phyloP scores from a whole-genome alignment of 2,113 vertebrate genomes.

The Dipodomys spectabilis region DNA sequence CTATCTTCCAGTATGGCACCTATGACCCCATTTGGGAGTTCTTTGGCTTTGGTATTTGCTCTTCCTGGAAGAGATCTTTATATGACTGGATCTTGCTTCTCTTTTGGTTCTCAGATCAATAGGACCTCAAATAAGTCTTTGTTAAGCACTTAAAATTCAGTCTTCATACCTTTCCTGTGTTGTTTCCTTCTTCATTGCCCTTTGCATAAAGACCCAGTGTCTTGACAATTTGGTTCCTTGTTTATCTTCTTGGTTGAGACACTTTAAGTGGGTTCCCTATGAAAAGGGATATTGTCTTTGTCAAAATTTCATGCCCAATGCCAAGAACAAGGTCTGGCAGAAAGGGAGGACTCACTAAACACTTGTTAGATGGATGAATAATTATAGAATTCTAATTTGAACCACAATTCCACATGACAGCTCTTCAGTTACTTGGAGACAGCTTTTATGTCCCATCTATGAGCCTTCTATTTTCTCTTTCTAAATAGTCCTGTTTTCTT shows the following conservation, averaged over 20 bases:
- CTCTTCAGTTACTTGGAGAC: slow-evolving; percentile 58
- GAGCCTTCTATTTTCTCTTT: slow-evolving; percentile 39
- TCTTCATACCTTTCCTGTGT: neutral
- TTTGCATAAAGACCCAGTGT: neutral
- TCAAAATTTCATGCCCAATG: neutral
- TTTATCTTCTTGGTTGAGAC: neutral
- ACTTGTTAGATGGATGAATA: slow-evolving; percentile 61
- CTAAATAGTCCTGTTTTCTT: slow-evolving; percentile 60
- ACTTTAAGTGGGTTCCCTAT: neutral
- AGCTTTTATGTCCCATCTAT: slow-evolving; percentile 54
- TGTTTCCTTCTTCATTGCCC: neutral
- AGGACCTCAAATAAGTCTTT: neutral
- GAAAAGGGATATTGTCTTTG: neutral
- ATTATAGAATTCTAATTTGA: slow-evolving; percentile 63
- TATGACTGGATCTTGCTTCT: neutral
- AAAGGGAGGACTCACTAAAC: neutral
- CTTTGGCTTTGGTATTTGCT: neutral
- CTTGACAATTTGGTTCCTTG: neutral
- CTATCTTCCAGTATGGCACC: neutral
- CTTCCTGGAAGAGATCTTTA: neutral
- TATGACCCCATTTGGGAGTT: neutral
- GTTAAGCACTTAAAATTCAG: neutral
- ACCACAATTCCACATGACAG: slow-evolving; percentile 61
- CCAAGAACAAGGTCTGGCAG: slow-evolving; percentile 26
- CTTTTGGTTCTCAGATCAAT: neutral